Conservation (phyloP, 2,113 vertebrate species). For the Pitta sordida region DNA sequence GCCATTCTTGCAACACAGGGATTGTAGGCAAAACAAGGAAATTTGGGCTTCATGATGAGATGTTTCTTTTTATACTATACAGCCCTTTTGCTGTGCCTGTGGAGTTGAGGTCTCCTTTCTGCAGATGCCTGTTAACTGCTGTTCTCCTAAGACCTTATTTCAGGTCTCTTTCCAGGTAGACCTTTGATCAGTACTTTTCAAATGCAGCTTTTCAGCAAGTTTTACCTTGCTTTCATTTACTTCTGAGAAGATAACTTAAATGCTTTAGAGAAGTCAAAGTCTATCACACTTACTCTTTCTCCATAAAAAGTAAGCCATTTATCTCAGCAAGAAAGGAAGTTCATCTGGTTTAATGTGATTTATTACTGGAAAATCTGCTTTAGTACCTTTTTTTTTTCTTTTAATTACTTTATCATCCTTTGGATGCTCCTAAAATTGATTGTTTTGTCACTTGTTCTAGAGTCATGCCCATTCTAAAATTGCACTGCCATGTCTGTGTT, state of each 20-base stretch:
- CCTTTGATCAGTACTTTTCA: background rate
- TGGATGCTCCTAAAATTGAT: background rate
- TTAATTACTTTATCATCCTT: background rate
- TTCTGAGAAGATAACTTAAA: background rate
- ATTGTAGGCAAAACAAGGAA: conserved; percentile 24
- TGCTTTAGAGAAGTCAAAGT: background rate
- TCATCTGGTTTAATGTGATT: background rate
- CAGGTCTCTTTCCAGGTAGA: background rate
- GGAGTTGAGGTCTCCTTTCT: conserved; percentile 3
- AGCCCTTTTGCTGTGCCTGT: conserved; percentile 34
- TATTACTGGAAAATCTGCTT: background rate
- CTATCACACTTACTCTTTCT: background rate
- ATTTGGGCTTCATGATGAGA: background rate
- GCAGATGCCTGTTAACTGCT: conserved; percentile 65
- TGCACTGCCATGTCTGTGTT: background rate
- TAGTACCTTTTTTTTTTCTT: background rate
- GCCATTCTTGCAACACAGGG: background rate
- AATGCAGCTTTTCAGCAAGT: background rate
- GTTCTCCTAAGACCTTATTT: conserved; percentile 36
- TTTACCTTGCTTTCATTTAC: background rate
- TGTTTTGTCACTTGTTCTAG: background rate
- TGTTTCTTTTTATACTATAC: conserved; percentile 8
- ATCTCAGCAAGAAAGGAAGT: background rate
- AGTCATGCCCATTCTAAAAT: background rate
- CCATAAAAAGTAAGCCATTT: background rate